Evolutionary conservation across 1,140 invertebrate genomes (phyloP), one percentile per base, ranked within the genome.

Genomic region (Diabrotica virgifera): DNA sequence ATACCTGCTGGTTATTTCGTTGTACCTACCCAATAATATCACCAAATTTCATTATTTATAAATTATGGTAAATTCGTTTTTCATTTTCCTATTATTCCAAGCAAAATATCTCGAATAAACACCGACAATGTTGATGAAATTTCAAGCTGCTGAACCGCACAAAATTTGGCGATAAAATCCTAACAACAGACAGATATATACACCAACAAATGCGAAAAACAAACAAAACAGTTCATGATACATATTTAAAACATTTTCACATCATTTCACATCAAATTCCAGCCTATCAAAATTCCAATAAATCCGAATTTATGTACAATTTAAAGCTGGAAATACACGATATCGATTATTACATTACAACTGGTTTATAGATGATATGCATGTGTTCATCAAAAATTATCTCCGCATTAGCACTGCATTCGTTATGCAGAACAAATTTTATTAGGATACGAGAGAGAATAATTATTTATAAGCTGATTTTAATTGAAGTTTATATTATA

Each of bases 331-430:
- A n/a, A 8, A n/a, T 46, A 46, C n/a, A 46, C n/a, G 40, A 46
- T 46, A 46, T 46, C 40, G 40, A 46, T 46, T 46, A 46, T 46
- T 46, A 46, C 40, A n/a, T 46, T 46, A 46, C 40, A 46, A 46
- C 40, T 46, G 40, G 40, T 46, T 46, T 46, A 46, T 46, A 46
- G 40, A 10, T n/a, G 40, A 46, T n/a, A n/a, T 46, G 8, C 8
- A n/a, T 10, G 8, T n/a, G 40, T 46, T 46, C 40, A 46, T 46
- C 40, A 46, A 8, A 46, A 46, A 46, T 46, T 46, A 46, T 46
- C 40, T 8, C 40, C 40, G 8, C n/a, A 46, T 46, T 46, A 46
- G 40, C n/a, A 10, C n/a, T 3, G 40, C n/a, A 46, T n/a, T 46
- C 40, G 40, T n/a, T 24, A 24, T 24, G 24, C 24, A 24, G 24